Evolutionary conservation across 1,140 invertebrate genomes (phyloP).

Genomic region (Papilio glaucus): DNA sequence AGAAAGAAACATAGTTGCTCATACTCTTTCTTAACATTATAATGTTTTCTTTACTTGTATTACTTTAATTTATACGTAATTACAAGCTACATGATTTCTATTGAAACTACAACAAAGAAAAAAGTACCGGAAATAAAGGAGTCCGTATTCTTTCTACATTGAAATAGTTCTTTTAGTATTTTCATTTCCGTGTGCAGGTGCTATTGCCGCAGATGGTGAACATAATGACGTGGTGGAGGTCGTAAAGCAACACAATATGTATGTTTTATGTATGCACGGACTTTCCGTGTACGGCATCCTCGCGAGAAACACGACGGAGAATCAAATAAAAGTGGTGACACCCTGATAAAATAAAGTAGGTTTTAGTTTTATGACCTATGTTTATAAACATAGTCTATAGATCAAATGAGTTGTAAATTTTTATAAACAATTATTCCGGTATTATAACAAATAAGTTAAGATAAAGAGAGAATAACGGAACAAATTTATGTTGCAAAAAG

Average conservation of each 20-base stretch:
- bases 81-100: too few species aligned
- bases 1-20: too few species aligned
- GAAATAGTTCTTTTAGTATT: neutral
- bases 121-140: neutral
- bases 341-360: neutral
- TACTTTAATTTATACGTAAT: neutral
- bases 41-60: too few species aligned
- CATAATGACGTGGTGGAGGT: conserved; percentile 9
- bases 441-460: too few species aligned
- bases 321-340: conserved; percentile 21
- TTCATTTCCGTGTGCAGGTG: neutral
- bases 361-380: neutral
- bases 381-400: neutral
- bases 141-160: neutral
- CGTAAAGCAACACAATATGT: neutral
- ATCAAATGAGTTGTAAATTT: neutral
- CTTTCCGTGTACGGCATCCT: neutral
- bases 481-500: too few species aligned
- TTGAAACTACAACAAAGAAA: neutral
- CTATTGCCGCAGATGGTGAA: neutral
- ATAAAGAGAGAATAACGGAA: too few species aligned
- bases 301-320: neutral
- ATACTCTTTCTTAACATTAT: too few species aligned
- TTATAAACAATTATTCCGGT: too few species aligned
- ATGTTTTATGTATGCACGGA: conserved; percentile 21